Evolutionary conservation across 2,113 vertebrate species (phyloP), one percentile per base, ranked within the genome.

Genomic region (Micronycteris hirsuta): DNA sequence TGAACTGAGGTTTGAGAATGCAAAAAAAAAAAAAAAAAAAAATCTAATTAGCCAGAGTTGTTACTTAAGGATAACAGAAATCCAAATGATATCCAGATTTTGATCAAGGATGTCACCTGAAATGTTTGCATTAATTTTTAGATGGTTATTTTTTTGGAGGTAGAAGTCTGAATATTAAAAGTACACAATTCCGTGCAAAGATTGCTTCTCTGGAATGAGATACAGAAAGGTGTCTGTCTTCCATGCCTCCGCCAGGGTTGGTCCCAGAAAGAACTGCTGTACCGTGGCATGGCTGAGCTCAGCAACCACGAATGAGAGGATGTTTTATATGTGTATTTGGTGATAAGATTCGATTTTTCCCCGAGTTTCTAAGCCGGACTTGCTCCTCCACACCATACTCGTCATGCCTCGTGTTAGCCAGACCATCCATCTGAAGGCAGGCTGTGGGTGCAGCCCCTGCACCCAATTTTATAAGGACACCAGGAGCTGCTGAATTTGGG

Each of bases 1-100:
- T 76, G 94, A 97, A 95, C 95, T 97, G 85, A 89, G 94, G 86
- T 89, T 95, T 95, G 82, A 82, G 49, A 92, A 96, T 96, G 19
- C 41, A 78, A 82, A 92, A 77, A 67, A 56, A 90, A 43, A 43
- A 5, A 43, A 43, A n/a, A 88, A 71, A 94, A 87, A 47, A 78
- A 41, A 89, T 93, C 49, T 58, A 73, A 97, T 81, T 91, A 98
- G 76, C 83, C 58, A 67, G 56, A 73, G 45, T 95, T 96, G 70
- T 73, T 45, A 86, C 58, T 96, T 43, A 67, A 93, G 56, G 80
- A 90, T 80, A 95, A 94, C 68, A 80, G 19, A 54, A 15, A 86
- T 71, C 58, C 22, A 71, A 74, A 97, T 96, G 65, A 43, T 52
- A 38, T 92, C 5, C 36, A 41, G 49, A 61, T 93, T 80, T 78